Base-by-base conservation (phyloP, 2,113 vertebrate species). In the Galemys pyrenaicus region DNA sequence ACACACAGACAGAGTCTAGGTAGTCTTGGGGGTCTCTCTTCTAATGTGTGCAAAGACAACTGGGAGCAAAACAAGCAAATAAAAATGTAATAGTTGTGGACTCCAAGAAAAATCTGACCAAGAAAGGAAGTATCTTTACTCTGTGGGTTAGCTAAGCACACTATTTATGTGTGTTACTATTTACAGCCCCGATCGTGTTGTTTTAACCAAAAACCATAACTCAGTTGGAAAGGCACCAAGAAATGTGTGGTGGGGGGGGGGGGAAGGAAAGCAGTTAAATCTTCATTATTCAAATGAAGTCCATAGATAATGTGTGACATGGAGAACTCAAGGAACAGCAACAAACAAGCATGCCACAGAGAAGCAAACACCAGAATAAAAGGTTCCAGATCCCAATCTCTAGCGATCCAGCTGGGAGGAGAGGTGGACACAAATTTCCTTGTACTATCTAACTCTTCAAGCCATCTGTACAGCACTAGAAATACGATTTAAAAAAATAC, bases 111-210 rank as follows among this genome's bases (percentile, higher is more conserved):
- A 28, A 41, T 41, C 26, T 92, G 46, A 39, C 65, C 51, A 88
- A 65, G 73, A 80, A 93, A 87, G 82, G 70, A 95, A 81, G 54
- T 64, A 49, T 13, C 44, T 60, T 58, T 87, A 83, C 49, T 92
- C 88, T 94, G 70, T 65, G 80, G 58, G 64, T 78, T 93, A 37
- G 28, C 79, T 89, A 79, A 79, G 46, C 87, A 75, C 28, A 20
- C 60, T 90, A 46, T 89, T 92, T 89, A 77, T 73, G 54, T 79
- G 30, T 51, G 54, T 39, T 64, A 62, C 94, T 64, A 64, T 95
- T 95, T 70, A 78, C 6, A 87, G 71, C 30, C 64, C 49, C 1
- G 4, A 37, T 56, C 37, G 56, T 2, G 4, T 51, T 89, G 49
- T 87, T 88, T 91, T 58, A 68, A 70, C 22, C n/a, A 64, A 65